Conservation (phyloP, 2,888 invertebrate species). For the Torymus texanus region DNA sequence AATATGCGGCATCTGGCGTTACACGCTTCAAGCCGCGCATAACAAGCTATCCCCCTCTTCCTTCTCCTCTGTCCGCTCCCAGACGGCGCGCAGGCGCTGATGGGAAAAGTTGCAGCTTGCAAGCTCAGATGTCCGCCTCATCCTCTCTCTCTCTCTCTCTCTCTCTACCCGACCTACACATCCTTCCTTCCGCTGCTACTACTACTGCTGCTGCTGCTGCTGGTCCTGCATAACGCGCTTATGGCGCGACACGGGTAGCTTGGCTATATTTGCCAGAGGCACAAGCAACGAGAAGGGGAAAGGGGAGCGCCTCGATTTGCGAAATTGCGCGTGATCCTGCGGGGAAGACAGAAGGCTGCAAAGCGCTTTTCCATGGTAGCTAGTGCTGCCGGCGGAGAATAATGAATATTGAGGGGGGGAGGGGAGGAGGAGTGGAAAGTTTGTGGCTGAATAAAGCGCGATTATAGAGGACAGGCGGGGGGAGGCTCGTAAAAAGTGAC, state of each 20-base stretch:
- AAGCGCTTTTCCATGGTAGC: constrained; percentile 8
- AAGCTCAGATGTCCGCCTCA: constrained; percentile 64
- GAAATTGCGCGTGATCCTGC: constrained; percentile 38
- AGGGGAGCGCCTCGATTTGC: constrained; percentile 50
- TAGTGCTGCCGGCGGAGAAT: not conserved
- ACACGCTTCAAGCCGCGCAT: constrained; percentile 74
- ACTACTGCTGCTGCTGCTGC: constrained; percentile 1
- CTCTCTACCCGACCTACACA: constrained; percentile 40
- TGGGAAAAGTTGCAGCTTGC: constrained; percentile 74
- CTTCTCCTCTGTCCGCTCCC: too few species aligned
- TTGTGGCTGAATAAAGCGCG: too few species aligned
- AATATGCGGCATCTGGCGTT: constrained; percentile 73
- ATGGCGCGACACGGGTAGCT: not conserved
- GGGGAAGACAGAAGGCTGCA: not conserved
- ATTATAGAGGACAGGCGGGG: too few species aligned
- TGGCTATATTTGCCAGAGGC: constrained; percentile 9
- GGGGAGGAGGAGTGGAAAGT: too few species aligned
- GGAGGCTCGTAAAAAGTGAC: too few species aligned
- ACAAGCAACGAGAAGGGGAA: not conserved
- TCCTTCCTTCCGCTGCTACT: constrained; percentile 54
- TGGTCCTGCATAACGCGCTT: constrained; percentile 20
- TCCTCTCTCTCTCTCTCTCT: constrained; percentile 43
- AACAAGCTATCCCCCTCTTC: constrained; percentile 66
- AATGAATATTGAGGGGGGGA: too few species aligned
- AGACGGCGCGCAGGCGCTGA: constrained; percentile 64